These are phyloP conservation scores for Lichenostomus cassidix DNA, from an alignment of 2,113 vertebrate species.

Conservation along the genomic window DNA sequence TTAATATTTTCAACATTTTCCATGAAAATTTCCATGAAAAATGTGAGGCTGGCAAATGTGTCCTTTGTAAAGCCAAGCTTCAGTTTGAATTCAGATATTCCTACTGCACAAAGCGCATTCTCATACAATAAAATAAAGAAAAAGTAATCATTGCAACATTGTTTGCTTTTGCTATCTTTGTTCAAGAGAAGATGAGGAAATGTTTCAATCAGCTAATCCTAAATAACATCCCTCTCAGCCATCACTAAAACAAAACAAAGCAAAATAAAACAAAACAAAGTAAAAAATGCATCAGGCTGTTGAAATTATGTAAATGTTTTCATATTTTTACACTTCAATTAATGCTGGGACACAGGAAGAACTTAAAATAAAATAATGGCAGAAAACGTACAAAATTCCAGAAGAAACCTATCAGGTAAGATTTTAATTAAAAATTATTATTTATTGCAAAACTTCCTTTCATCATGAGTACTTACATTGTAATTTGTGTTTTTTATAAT, in stretches of 20 bases:
- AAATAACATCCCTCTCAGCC: background rate
- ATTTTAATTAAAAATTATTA: background rate
- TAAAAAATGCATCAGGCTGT: background rate
- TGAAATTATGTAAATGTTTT: background rate
- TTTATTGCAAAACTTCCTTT: background rate
- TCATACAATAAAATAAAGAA: background rate
- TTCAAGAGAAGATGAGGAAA: background rate
- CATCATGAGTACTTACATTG: background rate
- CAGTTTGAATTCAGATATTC: background rate
- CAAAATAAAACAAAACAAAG: background rate
- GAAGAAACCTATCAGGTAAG: background rate
- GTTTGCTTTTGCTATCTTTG: background rate
- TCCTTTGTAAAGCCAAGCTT: background rate
- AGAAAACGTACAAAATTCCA: background rate
- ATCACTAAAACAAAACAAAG: background rate
- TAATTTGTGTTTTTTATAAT: background rate
- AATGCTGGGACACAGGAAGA: background rate
- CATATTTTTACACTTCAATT: background rate
- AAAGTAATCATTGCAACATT: background rate
- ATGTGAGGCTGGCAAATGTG: rapidly evolving
- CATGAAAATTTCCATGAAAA: background rate
- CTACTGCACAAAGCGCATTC: background rate
- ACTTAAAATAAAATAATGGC: background rate
- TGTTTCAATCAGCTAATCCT: background rate
- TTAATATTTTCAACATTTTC: background rate